Evolutionary conservation across 2,113 vertebrate genomes (phyloP).

Genomic region (Dicaeum eximium): DNA sequence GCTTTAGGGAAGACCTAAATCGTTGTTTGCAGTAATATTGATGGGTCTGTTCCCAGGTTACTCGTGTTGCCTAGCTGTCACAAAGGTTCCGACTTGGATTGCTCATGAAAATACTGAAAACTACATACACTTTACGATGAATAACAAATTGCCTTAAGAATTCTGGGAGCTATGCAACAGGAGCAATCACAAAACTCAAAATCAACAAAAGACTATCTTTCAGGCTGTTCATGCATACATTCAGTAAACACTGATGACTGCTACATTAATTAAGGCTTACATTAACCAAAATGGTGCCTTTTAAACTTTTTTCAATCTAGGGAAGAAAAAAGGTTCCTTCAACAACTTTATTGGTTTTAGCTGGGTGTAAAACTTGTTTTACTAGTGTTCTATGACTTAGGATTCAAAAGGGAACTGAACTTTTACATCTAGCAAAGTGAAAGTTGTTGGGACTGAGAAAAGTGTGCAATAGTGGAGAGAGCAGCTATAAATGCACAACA

Average conservation of each 20-base stretch:
- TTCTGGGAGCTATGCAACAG: accelerated
- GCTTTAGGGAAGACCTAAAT: background rate
- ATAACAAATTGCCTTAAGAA: background rate
- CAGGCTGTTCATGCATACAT: background rate
- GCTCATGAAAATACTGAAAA: background rate
- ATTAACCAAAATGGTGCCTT: background rate
- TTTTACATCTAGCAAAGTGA: background rate
- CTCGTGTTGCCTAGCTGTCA: background rate
- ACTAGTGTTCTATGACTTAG: background rate
- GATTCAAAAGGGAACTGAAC: background rate
- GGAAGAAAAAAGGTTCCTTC: background rate
- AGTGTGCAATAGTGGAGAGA: background rate
- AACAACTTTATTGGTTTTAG: background rate
- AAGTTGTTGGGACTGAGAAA: background rate
- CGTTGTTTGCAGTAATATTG: background rate
- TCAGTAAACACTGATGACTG: background rate
- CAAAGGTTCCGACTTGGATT: background rate
- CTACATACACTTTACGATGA: background rate
- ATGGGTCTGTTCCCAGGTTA: background rate
- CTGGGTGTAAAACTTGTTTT: background rate
- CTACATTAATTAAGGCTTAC: background rate
- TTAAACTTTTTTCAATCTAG: background rate
- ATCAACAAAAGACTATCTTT: background rate
- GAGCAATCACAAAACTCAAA: background rate
- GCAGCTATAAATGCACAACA: accelerated